phyloP scores from a whole-genome alignment of 2,797 vertebrate species.

The Apogon hyalosoma region DNA sequence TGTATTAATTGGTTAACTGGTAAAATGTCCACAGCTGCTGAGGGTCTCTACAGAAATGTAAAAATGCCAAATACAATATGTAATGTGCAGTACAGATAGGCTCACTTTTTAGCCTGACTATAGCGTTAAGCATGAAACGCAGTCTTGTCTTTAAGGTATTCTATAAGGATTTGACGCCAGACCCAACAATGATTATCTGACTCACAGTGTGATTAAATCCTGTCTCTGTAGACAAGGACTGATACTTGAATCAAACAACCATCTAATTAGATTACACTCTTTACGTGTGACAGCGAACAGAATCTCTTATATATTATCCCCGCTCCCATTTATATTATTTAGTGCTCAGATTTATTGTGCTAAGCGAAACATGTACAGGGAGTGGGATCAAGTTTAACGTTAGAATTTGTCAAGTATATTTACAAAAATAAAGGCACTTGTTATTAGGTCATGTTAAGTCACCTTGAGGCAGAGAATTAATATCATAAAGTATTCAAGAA shows the following conservation, averaged over 20 bases:
- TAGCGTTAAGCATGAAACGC: slow-evolving; percentile 17
- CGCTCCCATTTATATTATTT: slow-evolving; percentile 73
- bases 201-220: slow-evolving; percentile 56
- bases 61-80: slow-evolving; percentile 36
- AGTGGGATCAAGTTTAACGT: slow-evolving; percentile 68
- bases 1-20: slow-evolving; percentile 74
- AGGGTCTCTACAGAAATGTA: slow-evolving; percentile 48
- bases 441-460: slow-evolving; percentile 77
- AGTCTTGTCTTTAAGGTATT: slow-evolving; percentile 13
- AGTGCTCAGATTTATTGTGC: slow-evolving; percentile 74
- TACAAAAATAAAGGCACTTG: slow-evolving; percentile 75
- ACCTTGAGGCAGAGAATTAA: slow-evolving; percentile 76
- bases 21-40: slow-evolving; percentile 69
- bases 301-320: slow-evolving; percentile 70
- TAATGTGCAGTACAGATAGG: slow-evolving; percentile 10
- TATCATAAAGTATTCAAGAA: slow-evolving; percentile 84
- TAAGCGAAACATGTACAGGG: slow-evolving; percentile 35
- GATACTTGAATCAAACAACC: slow-evolving; percentile 66
- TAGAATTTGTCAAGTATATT: slow-evolving; percentile 77
- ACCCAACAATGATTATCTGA: slow-evolving; percentile 45
- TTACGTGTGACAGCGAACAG: slow-evolving; percentile 56
- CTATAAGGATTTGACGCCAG: slow-evolving; percentile 33
- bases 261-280: slow-evolving; percentile 76
- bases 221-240: slow-evolving; percentile 46
- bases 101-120: slow-evolving; percentile 15